These are phyloP conservation scores for Anguilla anguilla DNA, from an alignment of 2,797 vertebrate genomes.

Conservation along the genomic window DNA sequence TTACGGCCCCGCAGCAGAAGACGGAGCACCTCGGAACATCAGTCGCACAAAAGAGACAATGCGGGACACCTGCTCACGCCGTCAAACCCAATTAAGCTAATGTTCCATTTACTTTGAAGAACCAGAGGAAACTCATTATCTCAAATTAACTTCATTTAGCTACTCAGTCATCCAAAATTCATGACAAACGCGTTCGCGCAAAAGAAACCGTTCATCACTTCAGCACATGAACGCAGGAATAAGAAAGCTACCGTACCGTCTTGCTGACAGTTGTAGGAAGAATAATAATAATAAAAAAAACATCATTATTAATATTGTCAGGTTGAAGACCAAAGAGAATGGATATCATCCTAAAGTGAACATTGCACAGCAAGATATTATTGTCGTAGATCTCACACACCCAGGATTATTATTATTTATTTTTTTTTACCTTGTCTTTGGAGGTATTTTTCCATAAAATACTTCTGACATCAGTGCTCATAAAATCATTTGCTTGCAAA, in stretches of 20 bases:
- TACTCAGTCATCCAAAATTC: slow-evolving; percentile 14
- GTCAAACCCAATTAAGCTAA: slow-evolving; percentile 16
- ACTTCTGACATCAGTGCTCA: background rate
- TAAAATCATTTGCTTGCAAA: background rate
- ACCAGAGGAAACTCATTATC: slow-evolving; percentile 20
- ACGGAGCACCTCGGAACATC: background rate
- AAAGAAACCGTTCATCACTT: background rate
- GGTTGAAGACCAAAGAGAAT: background rate
- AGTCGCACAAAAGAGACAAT: background rate
- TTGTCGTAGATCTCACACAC: background rate
- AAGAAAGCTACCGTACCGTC: background rate
- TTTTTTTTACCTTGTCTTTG: background rate
- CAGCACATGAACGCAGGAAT: background rate
- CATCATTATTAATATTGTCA: background rate
- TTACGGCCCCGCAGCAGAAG: background rate
- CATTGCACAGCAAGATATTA: background rate
- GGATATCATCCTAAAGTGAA: background rate
- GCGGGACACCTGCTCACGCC: background rate
- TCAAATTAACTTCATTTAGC: slow-evolving; percentile 19
- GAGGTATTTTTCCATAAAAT: slow-evolving; percentile 9
- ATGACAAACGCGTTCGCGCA: background rate
- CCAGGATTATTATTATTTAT: background rate
- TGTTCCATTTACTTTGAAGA: slow-evolving; percentile 14
- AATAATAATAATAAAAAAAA: background rate
- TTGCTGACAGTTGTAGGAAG: background rate